Conservation (phyloP, 2,797 vertebrate genomes). For the Epinephelus awoara region DNA sequence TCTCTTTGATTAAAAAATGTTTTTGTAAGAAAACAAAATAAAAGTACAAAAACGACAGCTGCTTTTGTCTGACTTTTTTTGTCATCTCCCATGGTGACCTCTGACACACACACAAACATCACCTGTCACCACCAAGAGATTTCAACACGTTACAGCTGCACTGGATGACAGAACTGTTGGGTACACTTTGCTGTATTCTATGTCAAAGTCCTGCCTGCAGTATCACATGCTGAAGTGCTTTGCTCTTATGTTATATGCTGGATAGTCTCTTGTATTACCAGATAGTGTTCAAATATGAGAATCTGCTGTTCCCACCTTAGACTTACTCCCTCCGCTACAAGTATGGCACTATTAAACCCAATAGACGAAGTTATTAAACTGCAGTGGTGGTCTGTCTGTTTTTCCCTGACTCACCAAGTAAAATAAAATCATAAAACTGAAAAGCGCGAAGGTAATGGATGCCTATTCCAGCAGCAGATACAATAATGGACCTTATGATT, state of each 20-base stretch:
- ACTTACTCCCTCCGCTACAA: no score
- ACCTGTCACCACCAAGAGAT: background rate
- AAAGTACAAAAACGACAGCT: constrained; percentile 62
- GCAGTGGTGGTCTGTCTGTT: no score
- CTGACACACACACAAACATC: background rate
- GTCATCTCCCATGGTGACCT: background rate
- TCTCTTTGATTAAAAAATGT: constrained; percentile 93
- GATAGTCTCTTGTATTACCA: background rate
- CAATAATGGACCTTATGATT: no score
- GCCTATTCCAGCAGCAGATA: no score
- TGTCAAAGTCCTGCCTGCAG: background rate
- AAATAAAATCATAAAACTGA: no score
- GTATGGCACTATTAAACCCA: no score
- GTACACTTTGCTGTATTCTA: background rate
- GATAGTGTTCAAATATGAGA: background rate
- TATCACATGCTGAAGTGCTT: background rate
- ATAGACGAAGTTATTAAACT: no score
- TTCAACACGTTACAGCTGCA: background rate
- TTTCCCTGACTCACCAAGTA: no score
- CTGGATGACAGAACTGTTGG: background rate
- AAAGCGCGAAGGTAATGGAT: no score
- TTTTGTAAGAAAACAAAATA: constrained; percentile 85
- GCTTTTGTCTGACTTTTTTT: background rate
- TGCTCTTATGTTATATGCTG: background rate
- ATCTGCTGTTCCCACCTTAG: background rate